These are phyloP conservation scores for Adrianichthys oophorus DNA, from an alignment of 2,797 vertebrate genomes.

Conservation along the genomic window DNA sequence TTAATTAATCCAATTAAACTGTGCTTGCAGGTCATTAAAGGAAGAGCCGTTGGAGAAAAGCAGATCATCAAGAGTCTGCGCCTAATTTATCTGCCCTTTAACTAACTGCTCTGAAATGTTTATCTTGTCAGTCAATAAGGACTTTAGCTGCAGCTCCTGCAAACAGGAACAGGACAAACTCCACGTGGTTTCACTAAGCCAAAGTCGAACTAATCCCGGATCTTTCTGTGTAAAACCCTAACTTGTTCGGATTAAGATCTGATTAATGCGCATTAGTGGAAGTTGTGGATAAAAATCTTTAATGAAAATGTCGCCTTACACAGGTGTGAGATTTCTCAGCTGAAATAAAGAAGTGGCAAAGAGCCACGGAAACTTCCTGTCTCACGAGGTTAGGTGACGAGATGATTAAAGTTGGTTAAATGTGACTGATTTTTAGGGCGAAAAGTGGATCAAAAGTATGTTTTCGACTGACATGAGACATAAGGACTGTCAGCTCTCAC, in stretches of 20 bases:
- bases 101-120: slow-evolving; percentile 70
- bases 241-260: slow-evolving; percentile 72
- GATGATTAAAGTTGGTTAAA: background rate
- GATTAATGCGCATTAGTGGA: slow-evolving; percentile 72
- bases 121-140: slow-evolving; percentile 66
- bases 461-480: slow-evolving; percentile 24
- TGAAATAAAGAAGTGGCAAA: background rate
- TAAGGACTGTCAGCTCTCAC: slow-evolving; percentile 66
- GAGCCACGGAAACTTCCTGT: slow-evolving; percentile 1
- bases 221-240: slow-evolving; percentile 65
- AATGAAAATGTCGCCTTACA: slow-evolving; percentile 42
- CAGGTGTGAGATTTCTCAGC: slow-evolving; percentile 45
- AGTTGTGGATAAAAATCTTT: slow-evolving; percentile 53
- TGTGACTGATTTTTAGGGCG: background rate
- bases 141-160: slow-evolving; percentile 49
- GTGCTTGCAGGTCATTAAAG: slow-evolving; percentile 65
- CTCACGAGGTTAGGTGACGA: too few species aligned
- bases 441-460: slow-evolving; percentile 27
- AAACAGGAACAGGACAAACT: slow-evolving; percentile 56
- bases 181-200: slow-evolving; percentile 54
- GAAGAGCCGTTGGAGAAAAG: slow-evolving; percentile 51
- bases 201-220: slow-evolving; percentile 71
- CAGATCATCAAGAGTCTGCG: slow-evolving; percentile 58
- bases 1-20: slow-evolving; percentile 79
- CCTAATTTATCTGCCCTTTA: slow-evolving; percentile 64